Percentiles rank a stretch among this genome's conserved stretches.
Conservation (phyloP, 1,140 invertebrate species). For the Camponotus vicinus region DNA sequence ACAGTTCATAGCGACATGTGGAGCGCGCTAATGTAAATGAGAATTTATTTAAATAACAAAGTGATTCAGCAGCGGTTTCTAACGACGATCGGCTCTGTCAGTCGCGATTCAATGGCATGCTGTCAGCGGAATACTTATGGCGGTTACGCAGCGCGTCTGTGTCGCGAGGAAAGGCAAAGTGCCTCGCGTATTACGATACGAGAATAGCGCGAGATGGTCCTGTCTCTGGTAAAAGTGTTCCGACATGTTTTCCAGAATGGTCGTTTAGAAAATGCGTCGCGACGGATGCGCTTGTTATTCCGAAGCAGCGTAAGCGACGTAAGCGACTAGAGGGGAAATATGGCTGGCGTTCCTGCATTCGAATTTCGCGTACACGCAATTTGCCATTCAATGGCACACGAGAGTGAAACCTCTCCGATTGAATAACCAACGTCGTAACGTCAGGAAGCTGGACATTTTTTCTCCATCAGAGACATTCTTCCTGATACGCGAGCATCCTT, state of each 20-base stretch:
- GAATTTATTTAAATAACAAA: constrained; percentile 55
- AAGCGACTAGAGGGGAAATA: constrained; percentile 2
- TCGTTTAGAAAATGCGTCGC: constrained; percentile 12
- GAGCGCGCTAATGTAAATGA: background rate
- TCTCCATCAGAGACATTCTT: background rate
- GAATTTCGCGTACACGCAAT: constrained; percentile 60
- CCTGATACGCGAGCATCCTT: constrained; percentile 29
- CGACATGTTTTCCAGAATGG: constrained; percentile 37
- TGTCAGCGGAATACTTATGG: constrained; percentile 43
- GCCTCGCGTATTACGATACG: constrained; percentile 10
- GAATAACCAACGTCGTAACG: constrained; percentile 72
- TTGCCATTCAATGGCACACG: constrained; percentile 48
- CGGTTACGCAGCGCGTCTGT: constrained; percentile 29
- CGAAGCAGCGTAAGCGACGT: constrained; percentile 44
- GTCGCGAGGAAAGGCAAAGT: constrained; percentile 34
- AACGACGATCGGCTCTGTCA: constrained; percentile 21
- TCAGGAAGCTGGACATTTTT: constrained; percentile 48
- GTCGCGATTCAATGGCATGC: constrained; percentile 28
- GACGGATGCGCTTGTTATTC: constrained; percentile 65
- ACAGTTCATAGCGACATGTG: background rate
- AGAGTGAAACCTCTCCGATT: constrained; percentile 71
- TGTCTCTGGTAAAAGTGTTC: constrained; percentile 31
- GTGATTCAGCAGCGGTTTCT: constrained; percentile 50
- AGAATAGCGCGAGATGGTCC: background rate
- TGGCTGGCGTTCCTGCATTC: constrained; percentile 44